Evolutionary conservation across 35 echinoderm and acorn worm genomes (phyloP), one percentile per base, ranked within the genome.

Genomic region (Ophiothrix spiculata): DNA sequence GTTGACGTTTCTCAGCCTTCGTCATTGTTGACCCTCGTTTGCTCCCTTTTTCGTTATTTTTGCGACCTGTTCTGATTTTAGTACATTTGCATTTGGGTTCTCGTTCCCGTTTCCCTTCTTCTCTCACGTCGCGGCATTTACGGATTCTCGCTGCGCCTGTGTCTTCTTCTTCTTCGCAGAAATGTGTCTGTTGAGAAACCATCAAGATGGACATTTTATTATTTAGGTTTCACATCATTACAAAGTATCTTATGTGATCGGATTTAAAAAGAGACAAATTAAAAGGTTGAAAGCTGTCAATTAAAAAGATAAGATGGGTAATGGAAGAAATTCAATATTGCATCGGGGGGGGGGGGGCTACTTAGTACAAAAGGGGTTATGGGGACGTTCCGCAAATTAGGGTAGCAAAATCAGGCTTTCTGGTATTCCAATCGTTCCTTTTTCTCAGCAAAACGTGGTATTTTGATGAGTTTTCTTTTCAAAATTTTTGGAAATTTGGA

Each of bases 1-100:
- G 92, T 74, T 90, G 87, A 19, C 88, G 81, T 38, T 86, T 94
- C 79, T 94, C 92, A 37, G 85, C 33, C 79, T 78, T 75, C n/a
- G 76, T 89, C 39, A 90, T 49, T 23, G 54, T 36, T 34, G 80
- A 32, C 25, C 74, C 15, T 36, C 31, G 8, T 39, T 75, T 36
- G n/a, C 45, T 34, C 23, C 39, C 54, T 32, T 85, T 38, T 28
- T n/a, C 40, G 29, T 14, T 31, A 49, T 33, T 46, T 32, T 79
- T 36, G 1, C 34, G 40, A 35, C 10, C 60, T 25, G 31, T 39
- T 37, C 33, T 1, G 29, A 37, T 36, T 79, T 29, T 74, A 39
- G n/a, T 83, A 36, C 87, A 90, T 4, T 75, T 69, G 74, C 87
- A 90, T 60, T 83, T 83, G 0, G 81, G 81, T 0, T 49, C 45